These are phyloP conservation scores for Drosophila putrida DNA, from an alignment of 2,888 invertebrate species.

Conservation along the genomic window DNA sequence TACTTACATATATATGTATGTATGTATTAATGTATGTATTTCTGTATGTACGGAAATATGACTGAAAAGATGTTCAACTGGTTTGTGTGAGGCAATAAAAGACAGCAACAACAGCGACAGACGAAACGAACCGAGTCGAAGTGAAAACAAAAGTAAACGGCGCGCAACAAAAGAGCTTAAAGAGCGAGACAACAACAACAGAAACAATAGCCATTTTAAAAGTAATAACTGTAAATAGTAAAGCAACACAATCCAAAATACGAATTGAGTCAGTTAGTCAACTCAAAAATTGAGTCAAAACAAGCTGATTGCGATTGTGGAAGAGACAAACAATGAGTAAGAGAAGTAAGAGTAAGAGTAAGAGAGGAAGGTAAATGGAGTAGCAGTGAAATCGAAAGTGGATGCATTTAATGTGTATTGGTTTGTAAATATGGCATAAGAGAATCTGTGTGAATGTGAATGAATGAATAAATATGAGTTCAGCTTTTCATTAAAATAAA, in stretches of 20 bases:
- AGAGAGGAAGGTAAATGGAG: background rate
- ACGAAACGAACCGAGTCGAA: slow-evolving; percentile 39
- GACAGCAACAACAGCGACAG: slow-evolving; percentile 46
- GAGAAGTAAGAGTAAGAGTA: background rate
- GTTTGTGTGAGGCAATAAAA: slow-evolving; percentile 69
- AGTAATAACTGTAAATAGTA: slow-evolving; percentile 44
- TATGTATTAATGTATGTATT: slow-evolving; percentile 7
- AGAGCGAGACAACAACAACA: slow-evolving; percentile 28
- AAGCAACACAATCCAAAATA: slow-evolving; percentile 49
- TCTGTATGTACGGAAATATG: slow-evolving; percentile 33
- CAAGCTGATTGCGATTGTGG: slow-evolving; percentile 11
- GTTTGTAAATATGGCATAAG: slow-evolving; percentile 31
- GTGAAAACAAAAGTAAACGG: slow-evolving; percentile 66
- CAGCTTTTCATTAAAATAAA: background rate
- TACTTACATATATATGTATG: slow-evolving; percentile 1
- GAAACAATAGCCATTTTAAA: slow-evolving; percentile 12
- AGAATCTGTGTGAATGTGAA: slow-evolving; percentile 12
- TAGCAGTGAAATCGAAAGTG: slow-evolving; percentile 33
- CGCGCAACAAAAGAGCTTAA: slow-evolving; percentile 61
- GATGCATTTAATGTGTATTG: slow-evolving; percentile 21
- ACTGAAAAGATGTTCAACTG: slow-evolving; percentile 72
- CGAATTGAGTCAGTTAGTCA: slow-evolving; percentile 73
- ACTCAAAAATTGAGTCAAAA: slow-evolving; percentile 50
- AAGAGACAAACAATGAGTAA: background rate
- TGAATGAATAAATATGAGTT: background rate